Base-by-base conservation (phyloP, 1,140 invertebrate genomes). In the Papilio xuthus region DNA sequence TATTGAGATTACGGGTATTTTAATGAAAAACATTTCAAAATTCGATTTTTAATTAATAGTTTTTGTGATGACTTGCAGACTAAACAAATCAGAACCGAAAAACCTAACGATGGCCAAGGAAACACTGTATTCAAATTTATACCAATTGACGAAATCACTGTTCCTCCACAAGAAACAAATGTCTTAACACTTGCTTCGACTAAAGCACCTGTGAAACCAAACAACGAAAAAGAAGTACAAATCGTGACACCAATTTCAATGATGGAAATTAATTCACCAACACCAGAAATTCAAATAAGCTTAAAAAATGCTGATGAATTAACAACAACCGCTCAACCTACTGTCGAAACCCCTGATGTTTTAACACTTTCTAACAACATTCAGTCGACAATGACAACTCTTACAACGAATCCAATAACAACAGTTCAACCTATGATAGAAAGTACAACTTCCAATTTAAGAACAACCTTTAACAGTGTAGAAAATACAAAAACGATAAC, bases 11-110 rank as follows among this genome's bases (percentile, higher is more conserved):
- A n/a, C 15, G 44, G 60, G 28, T 76, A 71, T 32, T 42, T 60
- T 71, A 15, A n/a, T 15, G 10, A n/a, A 44, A 47, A 13, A 23
- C 7, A 47, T 32, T 78, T 15, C 15, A n/a, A 20, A 53, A 20
- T 42, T 41, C 32, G 70, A 26, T 76, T 60, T 53, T 79, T 60
- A 47, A 80, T 75, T 78, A 80, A 72, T 83, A 81, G 81, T 77
- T 71, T 80, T 73, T 79, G 79, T 70, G 78, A 86, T 79, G 80
- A 79, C 83, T 94, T 94, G 80, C 91, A 94, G 94, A 94, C 94
- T 77, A 90, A 94, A 90, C 87, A 93, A 90, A 94, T 94, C 78
- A 89, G 93, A 37, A 94, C 94, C 20, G 94, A 94, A 88, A 94
- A 89, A 85, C 94, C 93, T 44, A 81, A 77, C 80, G 87, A 91